phyloP scores from a whole-genome alignment of 2,797 vertebrate species.

The Mus spretus region DNA sequence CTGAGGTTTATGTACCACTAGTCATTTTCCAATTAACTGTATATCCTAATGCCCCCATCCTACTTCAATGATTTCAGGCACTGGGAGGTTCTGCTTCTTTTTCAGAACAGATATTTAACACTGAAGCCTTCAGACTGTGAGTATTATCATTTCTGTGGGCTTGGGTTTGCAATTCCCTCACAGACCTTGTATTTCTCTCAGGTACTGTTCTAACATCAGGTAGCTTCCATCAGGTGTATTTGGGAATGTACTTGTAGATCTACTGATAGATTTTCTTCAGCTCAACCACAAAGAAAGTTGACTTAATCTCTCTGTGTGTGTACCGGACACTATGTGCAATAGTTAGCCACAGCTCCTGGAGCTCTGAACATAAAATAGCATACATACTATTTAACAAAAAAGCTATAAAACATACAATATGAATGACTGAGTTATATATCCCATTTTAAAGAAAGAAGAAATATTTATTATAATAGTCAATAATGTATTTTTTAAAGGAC shows the following conservation, averaged over 20 bases:
- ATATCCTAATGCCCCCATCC: conserved; percentile 78
- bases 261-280: background rate
- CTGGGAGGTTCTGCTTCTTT: conserved; percentile 75
- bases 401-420: background rate
- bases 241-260: background rate
- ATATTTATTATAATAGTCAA: background rate
- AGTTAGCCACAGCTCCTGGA: background rate
- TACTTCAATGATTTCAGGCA: conserved; percentile 72
- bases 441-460: background rate
- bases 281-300: background rate
- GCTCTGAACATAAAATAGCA: background rate
- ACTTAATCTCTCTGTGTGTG: background rate
- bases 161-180: background rate
- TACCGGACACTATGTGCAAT: background rate
- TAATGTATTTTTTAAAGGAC: background rate
- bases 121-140: conserved; percentile 52
- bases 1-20: conserved; percentile 84
- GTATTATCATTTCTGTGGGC: conserved; percentile 61
- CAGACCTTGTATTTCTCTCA: conserved; percentile 10
- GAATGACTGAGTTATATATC: background rate
- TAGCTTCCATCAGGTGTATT: background rate
- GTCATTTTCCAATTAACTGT: conserved; percentile 84
- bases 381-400: background rate
- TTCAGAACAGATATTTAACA: conserved; percentile 76
- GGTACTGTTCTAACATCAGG: background rate